A percentile compares a stretch with the other conserved stretches of the same genome.
phyloP scores from a whole-genome alignment of 2,888 invertebrate species.

The Tillus elongatus region DNA sequence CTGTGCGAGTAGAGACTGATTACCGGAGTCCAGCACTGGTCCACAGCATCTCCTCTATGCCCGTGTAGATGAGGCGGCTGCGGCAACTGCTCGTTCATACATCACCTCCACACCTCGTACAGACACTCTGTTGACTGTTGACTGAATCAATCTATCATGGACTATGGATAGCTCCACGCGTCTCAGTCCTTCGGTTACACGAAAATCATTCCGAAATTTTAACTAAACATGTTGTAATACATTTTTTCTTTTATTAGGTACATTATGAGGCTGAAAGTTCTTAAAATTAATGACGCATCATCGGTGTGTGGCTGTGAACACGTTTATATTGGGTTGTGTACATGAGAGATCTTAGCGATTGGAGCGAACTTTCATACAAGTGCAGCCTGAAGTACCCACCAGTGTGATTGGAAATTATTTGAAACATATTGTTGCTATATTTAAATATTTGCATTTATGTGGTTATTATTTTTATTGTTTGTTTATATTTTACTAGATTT shows the following conservation, averaged over 20 bases:
- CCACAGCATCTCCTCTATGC: constrained; percentile 14
- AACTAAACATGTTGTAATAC: constrained; percentile 13
- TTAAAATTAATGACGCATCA: constrained; percentile 34
- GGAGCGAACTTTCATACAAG: constrained; percentile 21
- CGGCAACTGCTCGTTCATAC: constrained; percentile 22
- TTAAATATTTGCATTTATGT: no score
- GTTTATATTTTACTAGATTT: no score
- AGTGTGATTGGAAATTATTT: no score
- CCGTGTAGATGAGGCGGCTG: constrained; percentile 24
- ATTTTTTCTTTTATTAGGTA: no score
- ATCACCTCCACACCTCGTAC: constrained; percentile 20
- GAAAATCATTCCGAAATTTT: no score
- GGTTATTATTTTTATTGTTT: constrained; percentile 1
- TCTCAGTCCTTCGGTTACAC: no score
- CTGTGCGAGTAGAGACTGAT: constrained; percentile 25
- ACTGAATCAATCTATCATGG: constrained; percentile 14
- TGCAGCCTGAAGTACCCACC: constrained; percentile 33
- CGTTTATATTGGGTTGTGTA: constrained; percentile 36
- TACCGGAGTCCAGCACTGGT: constrained; percentile 7
- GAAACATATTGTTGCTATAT: no score
- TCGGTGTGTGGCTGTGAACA: constrained; percentile 42
- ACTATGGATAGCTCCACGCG: no score
- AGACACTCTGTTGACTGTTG: constrained; percentile 23
- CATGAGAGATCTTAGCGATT: constrained; percentile 28
- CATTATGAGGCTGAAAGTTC: constrained; percentile 35